Percentiles rank a stretch among this genome's conserved stretches.
These are phyloP conservation scores for Cataglyphis altisquamis DNA, from an alignment of 2,888 invertebrate genomes.

Conservation along the genomic window DNA sequence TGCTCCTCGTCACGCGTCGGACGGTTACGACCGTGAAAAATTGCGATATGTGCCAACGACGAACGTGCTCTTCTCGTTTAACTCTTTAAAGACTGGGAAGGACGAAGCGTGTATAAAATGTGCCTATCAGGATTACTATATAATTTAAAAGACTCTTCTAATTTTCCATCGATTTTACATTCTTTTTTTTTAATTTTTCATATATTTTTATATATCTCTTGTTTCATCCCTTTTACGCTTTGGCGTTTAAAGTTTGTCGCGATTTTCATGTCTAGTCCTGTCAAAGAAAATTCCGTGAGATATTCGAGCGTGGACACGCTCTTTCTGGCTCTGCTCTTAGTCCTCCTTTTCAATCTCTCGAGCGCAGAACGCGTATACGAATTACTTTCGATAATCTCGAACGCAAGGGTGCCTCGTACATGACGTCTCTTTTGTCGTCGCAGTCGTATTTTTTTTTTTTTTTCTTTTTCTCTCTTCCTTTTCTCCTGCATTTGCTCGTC, in stretches of 20 bases:
- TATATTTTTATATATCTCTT: background rate
- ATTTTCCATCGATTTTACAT: background rate
- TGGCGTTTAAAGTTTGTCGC: background rate
- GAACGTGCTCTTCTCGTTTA: conserved; percentile 33
- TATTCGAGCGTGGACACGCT: conserved; percentile 17
- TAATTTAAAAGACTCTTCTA: background rate
- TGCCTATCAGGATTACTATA: background rate
- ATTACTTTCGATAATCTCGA: conserved; percentile 51
- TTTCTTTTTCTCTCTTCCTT: background rate
- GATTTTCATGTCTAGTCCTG: conserved; percentile 2
- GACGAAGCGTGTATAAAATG: background rate
- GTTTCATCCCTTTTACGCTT: background rate
- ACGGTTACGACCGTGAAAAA: conserved; percentile 43
- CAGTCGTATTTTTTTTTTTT: background rate
- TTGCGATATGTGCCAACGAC: conserved; percentile 34
- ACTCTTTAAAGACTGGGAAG: background rate
- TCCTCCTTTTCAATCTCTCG: conserved; percentile 9
- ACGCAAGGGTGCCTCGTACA: conserved; percentile 19
- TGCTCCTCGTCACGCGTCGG: conserved; percentile 24
- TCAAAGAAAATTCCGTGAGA: conserved; percentile 34
- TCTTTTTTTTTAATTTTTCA: background rate
- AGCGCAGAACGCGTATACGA: conserved; percentile 21
- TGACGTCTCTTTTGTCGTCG: conserved; percentile 28
- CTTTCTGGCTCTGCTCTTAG: conserved; percentile 9
- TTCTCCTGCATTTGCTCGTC: conserved; percentile 19